Conservation (phyloP, 2,113 vertebrate genomes). For the Actenoides hombroni region DNA sequence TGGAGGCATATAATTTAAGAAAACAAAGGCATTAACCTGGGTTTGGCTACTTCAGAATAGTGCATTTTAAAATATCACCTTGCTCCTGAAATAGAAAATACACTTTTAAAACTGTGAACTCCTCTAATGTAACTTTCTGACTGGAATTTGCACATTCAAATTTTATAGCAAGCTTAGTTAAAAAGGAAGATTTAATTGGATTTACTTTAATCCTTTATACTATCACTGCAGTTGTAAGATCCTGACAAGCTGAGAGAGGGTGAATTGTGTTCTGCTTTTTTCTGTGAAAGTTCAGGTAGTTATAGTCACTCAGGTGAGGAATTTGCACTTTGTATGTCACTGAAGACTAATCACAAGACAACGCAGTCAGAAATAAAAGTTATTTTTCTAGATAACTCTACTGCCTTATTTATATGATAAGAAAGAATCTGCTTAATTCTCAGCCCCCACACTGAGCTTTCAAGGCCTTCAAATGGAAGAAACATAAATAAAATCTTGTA, state of each 20-base stretch:
- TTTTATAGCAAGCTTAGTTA: background rate
- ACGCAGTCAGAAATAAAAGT: background rate
- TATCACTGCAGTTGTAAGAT: background rate
- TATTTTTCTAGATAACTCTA: background rate
- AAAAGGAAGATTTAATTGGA: background rate
- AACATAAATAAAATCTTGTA: background rate
- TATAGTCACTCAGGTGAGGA: background rate
- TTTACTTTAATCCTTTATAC: background rate
- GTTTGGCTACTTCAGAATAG: background rate
- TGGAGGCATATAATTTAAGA: background rate
- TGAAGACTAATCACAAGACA: background rate
- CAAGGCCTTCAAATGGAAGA: background rate
- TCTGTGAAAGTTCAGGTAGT: background rate
- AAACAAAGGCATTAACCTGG: background rate
- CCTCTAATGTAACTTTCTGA: background rate
- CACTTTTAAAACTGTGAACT: background rate
- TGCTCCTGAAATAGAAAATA: background rate
- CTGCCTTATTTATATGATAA: background rate
- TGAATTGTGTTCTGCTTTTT: background rate
- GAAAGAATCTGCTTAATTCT: background rate
- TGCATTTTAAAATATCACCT: background rate
- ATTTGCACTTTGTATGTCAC: background rate
- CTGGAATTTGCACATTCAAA: background rate
- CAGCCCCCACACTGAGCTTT: background rate
- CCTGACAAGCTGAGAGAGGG: background rate